phyloP scores from a whole-genome alignment of 2,113 vertebrate genomes.

The Gallinago jamesoni region DNA sequence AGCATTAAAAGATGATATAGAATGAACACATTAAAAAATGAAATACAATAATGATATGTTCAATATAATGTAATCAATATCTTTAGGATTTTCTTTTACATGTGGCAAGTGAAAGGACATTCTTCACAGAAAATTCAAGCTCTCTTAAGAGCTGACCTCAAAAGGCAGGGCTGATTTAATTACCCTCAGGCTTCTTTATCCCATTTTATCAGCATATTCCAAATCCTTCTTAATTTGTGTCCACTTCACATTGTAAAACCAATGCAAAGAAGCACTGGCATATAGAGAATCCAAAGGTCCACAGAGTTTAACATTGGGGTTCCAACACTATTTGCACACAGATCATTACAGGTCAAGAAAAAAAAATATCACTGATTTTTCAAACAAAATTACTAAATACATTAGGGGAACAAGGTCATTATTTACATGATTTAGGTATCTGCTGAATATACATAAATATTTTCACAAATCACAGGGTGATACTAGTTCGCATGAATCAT shows the following conservation, averaged over 20 bases:
- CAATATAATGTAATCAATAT: not conserved
- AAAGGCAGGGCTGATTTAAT: not conserved
- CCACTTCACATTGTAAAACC: not conserved
- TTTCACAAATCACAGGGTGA: not conserved
- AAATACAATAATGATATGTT: not conserved
- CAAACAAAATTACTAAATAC: not conserved
- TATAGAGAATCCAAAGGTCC: not conserved
- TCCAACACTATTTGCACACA: not conserved
- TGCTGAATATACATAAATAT: not conserved
- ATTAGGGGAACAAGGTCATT: not conserved
- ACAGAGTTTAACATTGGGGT: not conserved
- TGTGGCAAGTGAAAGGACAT: not conserved
- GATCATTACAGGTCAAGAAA: not conserved
- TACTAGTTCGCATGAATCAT: not conserved
- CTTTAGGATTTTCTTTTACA: not conserved
- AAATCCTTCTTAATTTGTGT: not conserved
- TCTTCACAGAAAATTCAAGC: not conserved
- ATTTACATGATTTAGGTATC: not conserved
- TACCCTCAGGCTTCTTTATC: not conserved
- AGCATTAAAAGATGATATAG: not conserved
- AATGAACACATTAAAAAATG: not conserved
- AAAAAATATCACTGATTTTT: not conserved
- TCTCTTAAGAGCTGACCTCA: not conserved
- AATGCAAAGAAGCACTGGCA: not conserved
- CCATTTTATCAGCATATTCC: not conserved